Evolutionary conservation across 2,888 invertebrate genomes (phyloP), one percentile per base, ranked within the genome.

Genomic region (Xylota sylvarum): DNA sequence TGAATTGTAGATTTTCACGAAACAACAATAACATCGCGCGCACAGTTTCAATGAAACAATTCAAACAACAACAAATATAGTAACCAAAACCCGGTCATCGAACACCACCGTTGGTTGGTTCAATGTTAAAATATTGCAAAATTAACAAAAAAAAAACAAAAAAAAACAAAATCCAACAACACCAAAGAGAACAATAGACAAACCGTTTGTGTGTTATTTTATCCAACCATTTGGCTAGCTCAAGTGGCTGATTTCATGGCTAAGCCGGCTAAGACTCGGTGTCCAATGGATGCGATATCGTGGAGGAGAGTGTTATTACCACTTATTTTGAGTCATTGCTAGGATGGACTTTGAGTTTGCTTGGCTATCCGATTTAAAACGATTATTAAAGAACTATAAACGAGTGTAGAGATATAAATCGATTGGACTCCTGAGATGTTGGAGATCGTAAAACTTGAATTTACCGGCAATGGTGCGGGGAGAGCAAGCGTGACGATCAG

Each of bases 101-200:
- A 69, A 81, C 81, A 81, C 74, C 67, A 62, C 37, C 23, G 30
- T 50, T 58, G n/a, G 62, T 40, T 62, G 76, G 76, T 69, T 76
- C 81, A 81, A 81, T 76, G 81, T 55, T 80, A 74, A 80, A 80
- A 40, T 67, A 74, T 79, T 79, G 79, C 79, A 56, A 79, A 79
- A 79, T 65, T 56, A 19, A 40, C 50, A 55, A 67, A 23, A 9
- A 62, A 40, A 7, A 23, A 19, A 48, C 58, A 52, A 37, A 5
- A 64, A 73, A 12, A 23, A 27, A 62, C 19, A 40, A 67, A 37
- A 23, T 43, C 10, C 4, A 9, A 32, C 19, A 27, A 37, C 56
- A 56, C 9, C 17, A 56, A 3, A 2, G 17, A 17, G 35, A 62
- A 77, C 58, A 77, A 77, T 60, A 58, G 77, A 60, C 43, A 40